Percentiles rank a stretch among this genome's conserved stretches.
Evolutionary conservation across 2,797 vertebrate species (phyloP).

Genomic region (Poecilia gillii): DNA sequence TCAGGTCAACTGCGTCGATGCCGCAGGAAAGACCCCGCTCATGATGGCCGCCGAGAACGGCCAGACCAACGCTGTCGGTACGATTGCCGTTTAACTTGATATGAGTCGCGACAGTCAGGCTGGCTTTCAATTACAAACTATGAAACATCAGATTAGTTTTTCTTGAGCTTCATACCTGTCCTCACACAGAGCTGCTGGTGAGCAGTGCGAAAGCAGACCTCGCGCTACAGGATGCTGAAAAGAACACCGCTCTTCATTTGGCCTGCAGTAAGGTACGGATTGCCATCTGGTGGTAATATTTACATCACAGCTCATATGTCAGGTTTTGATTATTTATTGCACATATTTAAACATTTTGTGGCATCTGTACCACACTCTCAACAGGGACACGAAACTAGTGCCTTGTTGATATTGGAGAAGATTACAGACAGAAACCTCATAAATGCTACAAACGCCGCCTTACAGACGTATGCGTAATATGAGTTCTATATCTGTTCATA

Average conservation of each 20-base stretch:
- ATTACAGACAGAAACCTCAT: slow-evolving; percentile 97
- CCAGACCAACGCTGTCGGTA: slow-evolving; percentile 96
- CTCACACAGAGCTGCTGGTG: slow-evolving; percentile 92
- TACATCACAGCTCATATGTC: not conserved
- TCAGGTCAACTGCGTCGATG: slow-evolving; percentile 91
- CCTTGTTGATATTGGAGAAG: slow-evolving; percentile 99
- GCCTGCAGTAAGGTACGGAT: slow-evolving; percentile 94
- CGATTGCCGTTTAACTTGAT: slow-evolving; percentile 6
- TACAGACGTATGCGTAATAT: slow-evolving; percentile 92
- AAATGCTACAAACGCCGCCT: slow-evolving; percentile 96
- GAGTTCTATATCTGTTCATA: not conserved
- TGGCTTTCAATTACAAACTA: not conserved
- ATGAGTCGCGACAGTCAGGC: not conserved
- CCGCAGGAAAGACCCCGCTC: slow-evolving; percentile 92
- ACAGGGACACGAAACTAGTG: slow-evolving; percentile 99
- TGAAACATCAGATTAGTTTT: slow-evolving; percentile 11
- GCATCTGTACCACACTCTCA: not conserved
- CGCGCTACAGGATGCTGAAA: slow-evolving; percentile 92
- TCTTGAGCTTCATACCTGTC: slow-evolving; percentile 1
- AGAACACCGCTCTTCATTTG: slow-evolving; percentile 97
- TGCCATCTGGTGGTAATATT: slow-evolving; percentile 43
- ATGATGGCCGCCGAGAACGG: slow-evolving; percentile 99
- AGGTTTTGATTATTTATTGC: not conserved
- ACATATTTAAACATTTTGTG: not conserved
- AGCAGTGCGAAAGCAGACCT: slow-evolving; percentile 97